Evolutionary conservation across 2,797 vertebrate species (phyloP).

Genomic region (Darevskia nairensis): DNA sequence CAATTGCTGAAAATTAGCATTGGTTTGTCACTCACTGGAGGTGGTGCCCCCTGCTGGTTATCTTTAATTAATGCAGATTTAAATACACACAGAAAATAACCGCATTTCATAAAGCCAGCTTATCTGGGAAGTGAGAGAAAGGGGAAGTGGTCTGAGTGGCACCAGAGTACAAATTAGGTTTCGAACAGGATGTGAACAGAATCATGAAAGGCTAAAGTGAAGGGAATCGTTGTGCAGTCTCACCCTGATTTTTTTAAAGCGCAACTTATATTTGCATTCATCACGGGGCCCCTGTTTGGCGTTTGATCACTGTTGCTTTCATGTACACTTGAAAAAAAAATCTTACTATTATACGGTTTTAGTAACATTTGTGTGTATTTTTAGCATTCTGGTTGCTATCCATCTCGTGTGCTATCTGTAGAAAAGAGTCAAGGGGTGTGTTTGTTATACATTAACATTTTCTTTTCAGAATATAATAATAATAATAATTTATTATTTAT

Average conservation of each 20-base stretch:
- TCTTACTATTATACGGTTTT: not conserved
- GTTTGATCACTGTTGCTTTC: not conserved
- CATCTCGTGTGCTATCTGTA: not conserved
- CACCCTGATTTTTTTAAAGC: not conserved
- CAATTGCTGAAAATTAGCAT: not conserved
- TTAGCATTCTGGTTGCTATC: not conserved
- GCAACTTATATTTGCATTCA: not conserved
- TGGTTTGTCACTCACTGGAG: not conserved
- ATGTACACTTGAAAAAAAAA: not conserved
- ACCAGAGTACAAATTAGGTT: not conserved
- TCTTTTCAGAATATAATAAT: no score
- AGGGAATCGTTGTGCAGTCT: not conserved
- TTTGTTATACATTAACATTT: no score
- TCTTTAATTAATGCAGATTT: not conserved
- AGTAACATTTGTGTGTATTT: not conserved
- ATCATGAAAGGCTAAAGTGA: not conserved
- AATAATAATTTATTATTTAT: no score
- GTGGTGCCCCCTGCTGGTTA: conserved; percentile 2
- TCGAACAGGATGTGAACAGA: not conserved
- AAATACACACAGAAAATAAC: not conserved
- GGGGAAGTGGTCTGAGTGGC: not conserved
- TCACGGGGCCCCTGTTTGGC: no score
- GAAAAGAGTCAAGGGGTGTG: not conserved
- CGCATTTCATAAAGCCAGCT: not conserved
- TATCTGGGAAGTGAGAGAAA: not conserved